Conservation (phyloP, 2,888 invertebrate species). For the Bugulina stolonifera region DNA sequence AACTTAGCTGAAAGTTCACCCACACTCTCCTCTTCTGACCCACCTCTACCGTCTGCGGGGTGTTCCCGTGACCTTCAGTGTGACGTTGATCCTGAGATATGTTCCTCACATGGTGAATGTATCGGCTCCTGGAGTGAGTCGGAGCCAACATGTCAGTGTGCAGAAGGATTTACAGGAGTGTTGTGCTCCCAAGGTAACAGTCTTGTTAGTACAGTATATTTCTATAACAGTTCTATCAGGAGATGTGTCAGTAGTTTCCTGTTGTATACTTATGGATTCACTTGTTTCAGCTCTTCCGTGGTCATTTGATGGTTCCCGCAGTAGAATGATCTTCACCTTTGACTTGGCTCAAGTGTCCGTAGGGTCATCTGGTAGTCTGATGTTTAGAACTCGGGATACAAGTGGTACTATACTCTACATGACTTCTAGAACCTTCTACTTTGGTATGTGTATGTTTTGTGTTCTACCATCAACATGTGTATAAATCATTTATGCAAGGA, state of each 20-base stretch:
- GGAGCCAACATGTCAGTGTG: background rate
- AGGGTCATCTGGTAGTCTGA: background rate
- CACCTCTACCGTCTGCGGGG: background rate
- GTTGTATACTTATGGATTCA: no score
- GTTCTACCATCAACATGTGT: no score
- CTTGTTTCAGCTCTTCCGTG: background rate
- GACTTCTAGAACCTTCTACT: background rate
- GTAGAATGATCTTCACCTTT: background rate
- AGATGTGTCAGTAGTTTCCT: no score
- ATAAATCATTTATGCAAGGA: no score
- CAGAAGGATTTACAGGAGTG: background rate
- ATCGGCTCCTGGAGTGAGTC: background rate
- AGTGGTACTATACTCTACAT: conserved; percentile 1
- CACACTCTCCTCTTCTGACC: background rate
- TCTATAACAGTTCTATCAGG: no score
- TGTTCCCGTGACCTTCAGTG: background rate
- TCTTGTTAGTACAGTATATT: no score
- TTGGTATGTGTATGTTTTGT: background rate
- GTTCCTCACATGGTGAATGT: background rate
- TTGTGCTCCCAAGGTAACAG: background rate
- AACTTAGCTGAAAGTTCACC: background rate
- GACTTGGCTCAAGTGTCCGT: background rate
- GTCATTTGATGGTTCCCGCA: background rate
- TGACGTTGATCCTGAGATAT: background rate
- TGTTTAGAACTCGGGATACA: conserved; percentile 7